Conservation (phyloP, 2,888 invertebrate species). For the Beris morrisii region DNA sequence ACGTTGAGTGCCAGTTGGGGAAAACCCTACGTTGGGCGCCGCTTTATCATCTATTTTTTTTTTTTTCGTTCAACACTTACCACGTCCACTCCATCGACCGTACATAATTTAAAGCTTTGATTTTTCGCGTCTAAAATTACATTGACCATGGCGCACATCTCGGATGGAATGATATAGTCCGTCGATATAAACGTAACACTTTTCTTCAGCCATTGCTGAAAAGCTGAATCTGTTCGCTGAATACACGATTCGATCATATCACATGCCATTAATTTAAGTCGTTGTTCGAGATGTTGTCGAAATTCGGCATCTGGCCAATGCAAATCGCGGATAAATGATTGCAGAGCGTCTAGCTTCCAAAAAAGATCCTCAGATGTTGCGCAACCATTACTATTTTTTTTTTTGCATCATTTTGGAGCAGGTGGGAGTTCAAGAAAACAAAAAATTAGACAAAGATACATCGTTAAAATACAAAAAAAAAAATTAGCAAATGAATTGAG, state of each 20-base stretch:
- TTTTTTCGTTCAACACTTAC: slow-evolving; percentile 61
- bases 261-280: slow-evolving; percentile 95
- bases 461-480: neutral
- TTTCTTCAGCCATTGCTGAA: slow-evolving; percentile 91
- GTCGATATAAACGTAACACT: slow-evolving; percentile 92
- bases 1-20: no score
- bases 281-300: slow-evolving; percentile 91
- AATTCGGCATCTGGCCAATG: slow-evolving; percentile 99
- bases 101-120: slow-evolving; percentile 93
- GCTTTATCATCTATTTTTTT: no score
- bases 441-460: neutral
- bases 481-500: no score
- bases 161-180: slow-evolving; percentile 95
- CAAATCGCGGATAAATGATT: slow-evolving; percentile 95
- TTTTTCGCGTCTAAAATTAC: slow-evolving; percentile 97
- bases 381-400: slow-evolving; percentile 79
- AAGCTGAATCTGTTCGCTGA: slow-evolving; percentile 83
- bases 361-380: slow-evolving; percentile 97
- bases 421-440: neutral
- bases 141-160: slow-evolving; percentile 99
- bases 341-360: slow-evolving; percentile 98
- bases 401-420: no score
- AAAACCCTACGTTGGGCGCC: no score
- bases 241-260: slow-evolving; percentile 99
- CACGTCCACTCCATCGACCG: slow-evolving; percentile 93